phyloP scores from a whole-genome alignment of 2,797 vertebrate species.

The Hippocampus kuda region DNA sequence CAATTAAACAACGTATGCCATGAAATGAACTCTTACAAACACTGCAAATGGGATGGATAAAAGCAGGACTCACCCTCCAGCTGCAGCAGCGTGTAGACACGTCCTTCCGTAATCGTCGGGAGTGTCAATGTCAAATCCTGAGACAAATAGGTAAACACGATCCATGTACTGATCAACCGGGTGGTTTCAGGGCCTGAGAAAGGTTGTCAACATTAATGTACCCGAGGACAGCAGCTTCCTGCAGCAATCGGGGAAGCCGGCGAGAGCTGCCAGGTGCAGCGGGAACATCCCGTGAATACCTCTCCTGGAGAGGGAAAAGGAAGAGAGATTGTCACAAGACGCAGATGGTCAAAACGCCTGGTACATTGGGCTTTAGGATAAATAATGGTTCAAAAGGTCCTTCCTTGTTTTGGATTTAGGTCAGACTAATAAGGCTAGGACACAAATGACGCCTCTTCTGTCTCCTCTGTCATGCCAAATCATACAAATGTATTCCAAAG shows the following conservation, averaged over 20 bases:
- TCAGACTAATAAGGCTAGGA: background rate
- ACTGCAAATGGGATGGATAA: background rate
- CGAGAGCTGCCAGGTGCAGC: constrained; percentile 93
- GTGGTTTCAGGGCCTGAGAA: background rate
- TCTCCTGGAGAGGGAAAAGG: constrained; percentile 59
- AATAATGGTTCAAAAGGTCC: background rate
- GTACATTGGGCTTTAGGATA: background rate
- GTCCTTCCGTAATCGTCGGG: constrained; percentile 93
- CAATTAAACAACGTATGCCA: background rate
- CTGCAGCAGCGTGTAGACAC: constrained; percentile 94
- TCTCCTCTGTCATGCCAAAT: too few relatives aligned
- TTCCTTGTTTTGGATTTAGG: background rate
- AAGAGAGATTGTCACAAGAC: constrained; percentile 7
- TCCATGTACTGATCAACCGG: constrained; percentile 24
- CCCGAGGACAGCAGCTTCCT: constrained; percentile 94
- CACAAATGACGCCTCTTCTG: background rate
- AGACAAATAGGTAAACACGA: constrained; percentile 28
- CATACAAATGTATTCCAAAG: too few relatives aligned
- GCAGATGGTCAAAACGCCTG: constrained; percentile 4
- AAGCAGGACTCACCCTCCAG: constrained; percentile 81
- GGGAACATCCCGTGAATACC: constrained; percentile 97
- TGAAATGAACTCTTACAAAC: background rate
- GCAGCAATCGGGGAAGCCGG: constrained; percentile 97
- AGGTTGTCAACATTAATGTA: constrained; percentile 43
- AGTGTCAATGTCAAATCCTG: constrained; percentile 90